phyloP scores from a whole-genome alignment of 2,113 vertebrate genomes.

The Montifringilla adamsi region DNA sequence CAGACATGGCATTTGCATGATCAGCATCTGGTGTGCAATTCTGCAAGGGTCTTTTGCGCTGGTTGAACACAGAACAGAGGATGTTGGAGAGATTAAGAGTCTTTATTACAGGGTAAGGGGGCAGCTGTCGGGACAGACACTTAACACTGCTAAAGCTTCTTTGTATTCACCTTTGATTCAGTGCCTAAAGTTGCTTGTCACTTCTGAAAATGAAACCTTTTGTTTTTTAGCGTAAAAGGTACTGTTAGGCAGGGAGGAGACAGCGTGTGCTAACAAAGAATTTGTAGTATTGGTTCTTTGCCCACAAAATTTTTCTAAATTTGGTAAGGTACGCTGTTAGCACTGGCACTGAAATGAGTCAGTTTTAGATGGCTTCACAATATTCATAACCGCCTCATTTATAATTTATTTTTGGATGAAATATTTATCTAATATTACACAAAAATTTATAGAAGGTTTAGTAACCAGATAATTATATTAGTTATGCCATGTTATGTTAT shows the following conservation, averaged over 20 bases:
- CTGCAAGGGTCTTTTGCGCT: not conserved
- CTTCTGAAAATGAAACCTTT: not conserved
- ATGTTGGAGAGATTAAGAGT: not conserved
- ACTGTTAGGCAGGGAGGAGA: not conserved
- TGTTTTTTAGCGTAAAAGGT: not conserved
- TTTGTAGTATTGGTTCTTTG: conserved; percentile 27
- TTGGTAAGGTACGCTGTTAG: not conserved
- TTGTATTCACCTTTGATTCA: not conserved
- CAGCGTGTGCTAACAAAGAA: not conserved
- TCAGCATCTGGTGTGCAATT: not conserved
- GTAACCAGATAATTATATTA: not conserved
- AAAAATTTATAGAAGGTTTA: not conserved
- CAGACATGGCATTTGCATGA: not conserved
- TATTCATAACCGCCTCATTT: not conserved
- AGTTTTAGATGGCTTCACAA: not conserved
- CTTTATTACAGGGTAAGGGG: not conserved
- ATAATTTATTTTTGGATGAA: not conserved
- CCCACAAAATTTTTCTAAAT: not conserved
- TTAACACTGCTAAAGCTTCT: not conserved
- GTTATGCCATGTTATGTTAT: not conserved
- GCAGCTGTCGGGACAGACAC: not conserved
- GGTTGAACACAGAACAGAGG: not conserved
- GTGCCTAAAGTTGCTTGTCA: not conserved
- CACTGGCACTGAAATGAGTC: not conserved
- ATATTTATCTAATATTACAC: not conserved